Evolutionary conservation across 2,888 invertebrate species (phyloP).

Genomic region (Lamproptera curius): DNA sequence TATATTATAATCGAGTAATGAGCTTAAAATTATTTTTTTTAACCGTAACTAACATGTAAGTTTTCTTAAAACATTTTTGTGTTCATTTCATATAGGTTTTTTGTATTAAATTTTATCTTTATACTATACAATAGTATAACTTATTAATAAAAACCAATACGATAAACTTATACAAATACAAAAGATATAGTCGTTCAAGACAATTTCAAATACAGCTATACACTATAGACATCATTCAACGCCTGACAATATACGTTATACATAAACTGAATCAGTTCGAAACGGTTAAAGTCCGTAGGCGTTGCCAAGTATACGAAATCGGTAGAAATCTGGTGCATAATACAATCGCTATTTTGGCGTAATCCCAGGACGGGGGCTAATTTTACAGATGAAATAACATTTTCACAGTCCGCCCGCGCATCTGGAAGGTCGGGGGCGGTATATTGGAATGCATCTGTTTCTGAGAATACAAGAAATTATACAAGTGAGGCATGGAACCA

Average conservation of each 20-base stretch:
- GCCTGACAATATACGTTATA: constrained; percentile 12
- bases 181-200: not conserved
- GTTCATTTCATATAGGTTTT: no score
- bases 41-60: no score
- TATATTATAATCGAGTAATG: no score
- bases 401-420: not conserved
- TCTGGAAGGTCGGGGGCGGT: constrained; percentile 2
- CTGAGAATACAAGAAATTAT: no score
- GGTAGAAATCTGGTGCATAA: constrained; percentile 3
- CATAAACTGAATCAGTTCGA: constrained; percentile 7
- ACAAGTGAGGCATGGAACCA: no score
- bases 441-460: no score
- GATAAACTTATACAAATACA: no score
- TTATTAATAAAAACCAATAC: no score
- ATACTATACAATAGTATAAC: no score
- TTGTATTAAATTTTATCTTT: no score
- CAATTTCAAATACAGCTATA: constrained; percentile 6
- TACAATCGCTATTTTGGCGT: constrained; percentile 16
- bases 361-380: constrained; percentile 14
- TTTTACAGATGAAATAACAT: constrained; percentile 12
- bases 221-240: constrained; percentile 14
- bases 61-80: no score
- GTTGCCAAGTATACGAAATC: constrained; percentile 11
- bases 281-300: constrained; percentile 5
- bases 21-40: no score